A percentile compares a stretch with the other conserved stretches of the same genome.
Evolutionary conservation across 1,140 invertebrate species (phyloP).

Genomic region (Kradibia gibbosae): DNA sequence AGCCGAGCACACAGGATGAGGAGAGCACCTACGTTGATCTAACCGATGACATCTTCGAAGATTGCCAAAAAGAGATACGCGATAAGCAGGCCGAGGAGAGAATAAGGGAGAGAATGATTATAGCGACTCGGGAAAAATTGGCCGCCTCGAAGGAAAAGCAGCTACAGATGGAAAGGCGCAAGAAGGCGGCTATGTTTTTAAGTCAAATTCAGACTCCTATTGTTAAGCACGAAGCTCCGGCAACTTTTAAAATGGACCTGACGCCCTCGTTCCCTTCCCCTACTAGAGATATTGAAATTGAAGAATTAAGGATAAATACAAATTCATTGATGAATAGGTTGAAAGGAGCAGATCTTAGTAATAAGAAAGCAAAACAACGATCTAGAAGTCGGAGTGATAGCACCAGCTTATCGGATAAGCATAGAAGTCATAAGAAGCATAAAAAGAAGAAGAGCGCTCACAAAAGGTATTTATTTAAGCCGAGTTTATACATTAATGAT

Average conservation of each 20-base stretch:
- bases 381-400: slow-evolving; percentile 65
- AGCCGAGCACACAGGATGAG: not conserved
- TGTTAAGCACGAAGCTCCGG: slow-evolving; percentile 49
- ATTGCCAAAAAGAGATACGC: slow-evolving; percentile 65
- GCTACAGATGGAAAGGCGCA: slow-evolving; percentile 81
- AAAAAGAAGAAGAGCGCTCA: slow-evolving; percentile 71
- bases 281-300: slow-evolving; percentile 53
- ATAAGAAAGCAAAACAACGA: slow-evolving; percentile 63
- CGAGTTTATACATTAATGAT: too few species aligned
- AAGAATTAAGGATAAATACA: slow-evolving; percentile 54
- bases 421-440: slow-evolving; percentile 65
- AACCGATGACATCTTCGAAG: slow-evolving; percentile 71
- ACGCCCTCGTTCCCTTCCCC: slow-evolving; percentile 64
- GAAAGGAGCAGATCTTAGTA: slow-evolving; percentile 63
- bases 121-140: slow-evolving; percentile 76
- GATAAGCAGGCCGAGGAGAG: slow-evolving; percentile 75
- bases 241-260: slow-evolving; percentile 45
- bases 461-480: slow-evolving; percentile 64
- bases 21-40: slow-evolving; percentile 72
- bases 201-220: slow-evolving; percentile 74
- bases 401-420: slow-evolving; percentile 60
- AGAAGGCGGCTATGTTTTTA: slow-evolving; percentile 77
- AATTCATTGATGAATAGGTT: slow-evolving; percentile 66
- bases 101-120: slow-evolving; percentile 77
- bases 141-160: slow-evolving; percentile 77